These are phyloP conservation scores for Zophobas morio DNA, from an alignment of 1,140 invertebrate genomes.

Conservation along the genomic window DNA sequence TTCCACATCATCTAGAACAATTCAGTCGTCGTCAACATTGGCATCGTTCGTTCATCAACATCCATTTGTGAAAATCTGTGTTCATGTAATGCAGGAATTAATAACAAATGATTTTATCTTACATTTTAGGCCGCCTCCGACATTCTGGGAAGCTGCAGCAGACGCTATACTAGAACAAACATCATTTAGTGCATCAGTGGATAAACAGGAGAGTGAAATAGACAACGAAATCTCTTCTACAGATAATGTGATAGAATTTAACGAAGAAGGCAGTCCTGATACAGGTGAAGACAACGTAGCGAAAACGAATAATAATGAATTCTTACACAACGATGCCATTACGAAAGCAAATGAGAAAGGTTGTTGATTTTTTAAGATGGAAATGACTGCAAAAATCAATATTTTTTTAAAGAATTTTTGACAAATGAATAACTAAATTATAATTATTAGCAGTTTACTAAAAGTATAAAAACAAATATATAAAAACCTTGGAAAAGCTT, in stretches of 20 bases:
- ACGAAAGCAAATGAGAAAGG: background rate
- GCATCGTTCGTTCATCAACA: too few species aligned
- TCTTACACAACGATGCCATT: background rate
- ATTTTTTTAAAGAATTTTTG: too few species aligned
- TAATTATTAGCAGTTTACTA: too few species aligned
- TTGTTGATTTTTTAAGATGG: background rate
- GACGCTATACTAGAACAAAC: constrained; percentile 58
- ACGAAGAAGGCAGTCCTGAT: background rate
- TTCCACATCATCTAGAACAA: too few species aligned
- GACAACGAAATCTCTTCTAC: background rate
- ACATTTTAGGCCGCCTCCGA: constrained; percentile 55
- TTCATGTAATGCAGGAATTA: background rate
- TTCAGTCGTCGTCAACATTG: too few species aligned
- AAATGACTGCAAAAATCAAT: too few species aligned
- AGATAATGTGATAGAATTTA: constrained; percentile 2
- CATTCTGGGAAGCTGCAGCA: constrained; percentile 63
- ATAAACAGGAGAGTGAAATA: constrained; percentile 1
- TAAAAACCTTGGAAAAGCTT: too few species aligned
- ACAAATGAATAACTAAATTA: too few species aligned
- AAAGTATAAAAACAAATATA: too few species aligned
- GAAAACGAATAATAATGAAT: background rate
- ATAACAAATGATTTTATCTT: constrained; percentile 10
- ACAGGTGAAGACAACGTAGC: background rate
- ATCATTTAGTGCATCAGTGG: constrained; percentile 10
- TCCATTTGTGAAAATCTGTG: too few species aligned